Base-by-base conservation (phyloP, 2,888 invertebrate genomes). In the Tetrapedia diversipes region DNA sequence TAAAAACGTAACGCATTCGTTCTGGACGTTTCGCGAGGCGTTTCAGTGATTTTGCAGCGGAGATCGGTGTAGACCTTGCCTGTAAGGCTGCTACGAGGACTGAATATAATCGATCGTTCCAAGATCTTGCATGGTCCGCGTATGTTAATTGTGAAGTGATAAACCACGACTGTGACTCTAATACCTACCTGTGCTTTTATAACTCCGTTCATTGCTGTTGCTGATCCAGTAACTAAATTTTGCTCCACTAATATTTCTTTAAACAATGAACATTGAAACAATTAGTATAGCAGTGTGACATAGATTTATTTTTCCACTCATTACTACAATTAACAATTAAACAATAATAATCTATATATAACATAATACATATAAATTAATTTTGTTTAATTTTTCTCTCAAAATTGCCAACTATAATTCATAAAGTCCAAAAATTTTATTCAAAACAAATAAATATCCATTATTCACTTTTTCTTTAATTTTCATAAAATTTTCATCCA, bases 141-240 rank as follows among this genome's bases (percentile, higher is more conserved):
- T 10, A 60, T 10, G 10, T 16, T 61, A 24, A 37, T 16, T 51
- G 80, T 77, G 66, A 77, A 80, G 80, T 80, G 73, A 69, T 53
- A 51, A 27, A 53, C 29, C 41, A 19, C 51, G 56, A 61, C 37
- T 65, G 70, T 71, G 66, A n/a, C n/a, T n/a, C n/a, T n/a, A n/a
- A 70, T 51, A 47, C 1, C 32, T 60, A 11, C 22, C 34, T 70
- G 75, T 72, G 72, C 8, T 51, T 54, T 43, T 53, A 2, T 39
- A 43, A 39, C 16, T 39, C 6, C 2, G 34, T 32, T 54, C 43
- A 19, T 4, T 10, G 22, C 29, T 60, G 10, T n/a, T 22, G 22
- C 27, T 16, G 19, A 14, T 19, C n/a, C n/a, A n/a, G n/a, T n/a
- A n/a, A n/a, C n/a, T n/a, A n/a, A n/a, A n/a, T n/a, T n/a, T n/a